Conservation (phyloP, 2,888 invertebrate species). For the Lithosia quadra region DNA sequence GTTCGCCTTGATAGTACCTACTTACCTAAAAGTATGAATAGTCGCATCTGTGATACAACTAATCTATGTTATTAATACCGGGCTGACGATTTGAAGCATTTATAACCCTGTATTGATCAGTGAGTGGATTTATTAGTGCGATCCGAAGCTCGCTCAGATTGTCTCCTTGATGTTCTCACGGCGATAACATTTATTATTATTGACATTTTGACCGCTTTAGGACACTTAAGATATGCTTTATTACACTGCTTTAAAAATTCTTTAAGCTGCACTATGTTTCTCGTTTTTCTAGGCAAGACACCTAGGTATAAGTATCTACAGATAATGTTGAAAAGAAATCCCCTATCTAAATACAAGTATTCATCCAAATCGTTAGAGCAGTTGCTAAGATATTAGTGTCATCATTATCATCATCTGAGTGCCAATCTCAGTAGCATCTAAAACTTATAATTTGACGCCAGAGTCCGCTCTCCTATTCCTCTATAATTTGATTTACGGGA, state of each 20-base stretch:
- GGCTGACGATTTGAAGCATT: conserved; percentile 73
- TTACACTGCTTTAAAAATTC: conserved; percentile 45
- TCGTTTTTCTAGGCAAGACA: background rate
- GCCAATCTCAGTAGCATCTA: too few species aligned
- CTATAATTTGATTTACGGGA: too few species aligned
- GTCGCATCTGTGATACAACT: conserved; percentile 43
- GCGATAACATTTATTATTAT: conserved; percentile 58
- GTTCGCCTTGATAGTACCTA: too few species aligned
- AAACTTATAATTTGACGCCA: too few species aligned
- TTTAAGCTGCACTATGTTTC: conserved; percentile 16
- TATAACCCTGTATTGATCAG: conserved; percentile 78
- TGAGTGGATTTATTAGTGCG: conserved; percentile 77
- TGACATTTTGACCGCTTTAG: conserved; percentile 48
- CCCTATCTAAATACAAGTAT: background rate
- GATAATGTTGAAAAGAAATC: too few species aligned
- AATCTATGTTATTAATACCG: conserved; percentile 40
- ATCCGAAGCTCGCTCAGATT: conserved; percentile 57
- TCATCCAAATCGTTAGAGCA: background rate
- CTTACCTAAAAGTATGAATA: too few species aligned
- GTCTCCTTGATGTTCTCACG: conserved; percentile 66
- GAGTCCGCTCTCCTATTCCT: too few species aligned
- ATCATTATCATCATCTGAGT: too few species aligned
- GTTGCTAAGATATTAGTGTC: too few species aligned
- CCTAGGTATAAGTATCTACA: too few species aligned
- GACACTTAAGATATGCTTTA: conserved; percentile 43